phyloP scores from a whole-genome alignment of 2,888 invertebrate genomes.

The Lycia hirtaria region DNA sequence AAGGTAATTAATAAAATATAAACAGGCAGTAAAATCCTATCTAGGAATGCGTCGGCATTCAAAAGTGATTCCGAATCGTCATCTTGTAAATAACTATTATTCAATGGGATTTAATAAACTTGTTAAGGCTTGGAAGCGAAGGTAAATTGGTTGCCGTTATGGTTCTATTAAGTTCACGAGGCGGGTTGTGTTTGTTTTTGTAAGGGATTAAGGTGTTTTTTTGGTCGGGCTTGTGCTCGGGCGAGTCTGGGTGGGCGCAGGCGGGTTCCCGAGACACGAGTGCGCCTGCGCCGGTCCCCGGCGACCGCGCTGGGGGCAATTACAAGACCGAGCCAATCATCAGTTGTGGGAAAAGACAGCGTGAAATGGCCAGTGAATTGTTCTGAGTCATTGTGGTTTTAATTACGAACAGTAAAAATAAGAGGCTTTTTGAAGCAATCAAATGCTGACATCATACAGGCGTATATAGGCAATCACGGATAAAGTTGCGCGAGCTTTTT shows the following conservation, averaged over 20 bases:
- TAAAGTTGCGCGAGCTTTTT: not conserved
- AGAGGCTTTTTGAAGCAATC: conserved; percentile 17
- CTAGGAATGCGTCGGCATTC: conserved; percentile 77
- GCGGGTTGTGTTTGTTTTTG: conserved; percentile 81
- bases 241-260: conserved; percentile 78
- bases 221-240: conserved; percentile 47
- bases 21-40: conserved; percentile 75
- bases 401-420: conserved; percentile 41
- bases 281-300: conserved; percentile 59
- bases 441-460: conserved; percentile 22
- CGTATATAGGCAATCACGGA: not conserved
- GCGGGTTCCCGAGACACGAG: conserved; percentile 69
- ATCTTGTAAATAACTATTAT: conserved; percentile 83
- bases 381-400: conserved; percentile 59
- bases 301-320: conserved; percentile 50
- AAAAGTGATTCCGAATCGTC: conserved; percentile 77
- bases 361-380: conserved; percentile 69
- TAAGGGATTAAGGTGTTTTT: conserved; percentile 70
- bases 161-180: conserved; percentile 82
- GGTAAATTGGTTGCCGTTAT: conserved; percentile 79
- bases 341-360: conserved; percentile 70
- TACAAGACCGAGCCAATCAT: conserved; percentile 66
- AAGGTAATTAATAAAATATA: conserved; percentile 75
- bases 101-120: conserved; percentile 84
- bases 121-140: conserved; percentile 81